These are phyloP conservation scores for Sphinx pinastri DNA, from an alignment of 2,888 invertebrate genomes.

Conservation along the genomic window DNA sequence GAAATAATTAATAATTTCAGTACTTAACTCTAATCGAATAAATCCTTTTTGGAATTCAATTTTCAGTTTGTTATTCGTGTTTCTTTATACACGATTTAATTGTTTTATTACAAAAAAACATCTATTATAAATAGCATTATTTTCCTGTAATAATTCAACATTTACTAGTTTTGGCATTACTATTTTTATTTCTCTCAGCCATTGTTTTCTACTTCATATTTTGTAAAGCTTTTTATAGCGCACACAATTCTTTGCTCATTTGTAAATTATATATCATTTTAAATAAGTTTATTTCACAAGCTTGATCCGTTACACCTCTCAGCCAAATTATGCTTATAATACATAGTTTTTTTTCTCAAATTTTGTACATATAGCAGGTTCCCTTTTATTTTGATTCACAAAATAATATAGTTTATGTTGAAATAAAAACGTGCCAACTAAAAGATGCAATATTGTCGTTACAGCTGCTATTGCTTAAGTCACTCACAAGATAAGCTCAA, in stretches of 20 bases:
- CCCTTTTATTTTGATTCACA: neutral
- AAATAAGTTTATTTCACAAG: neutral
- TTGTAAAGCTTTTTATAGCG: neutral
- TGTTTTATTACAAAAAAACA: no score
- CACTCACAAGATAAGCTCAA: slow-evolving; percentile 78
- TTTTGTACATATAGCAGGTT: neutral
- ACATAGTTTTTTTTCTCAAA: neutral
- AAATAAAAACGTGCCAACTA: slow-evolving; percentile 58
- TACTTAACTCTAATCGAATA: no score
- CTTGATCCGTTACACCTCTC: no score
- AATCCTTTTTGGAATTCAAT: no score
- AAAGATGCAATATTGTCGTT: slow-evolving; percentile 67
- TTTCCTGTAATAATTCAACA: neutral
- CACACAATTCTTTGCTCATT: neutral
- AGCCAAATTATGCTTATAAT: neutral
- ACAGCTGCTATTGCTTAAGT: slow-evolving; percentile 84
- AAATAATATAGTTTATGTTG: slow-evolving; percentile 18
- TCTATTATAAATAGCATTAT: no score
- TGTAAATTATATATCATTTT: neutral
- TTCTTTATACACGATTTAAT: no score
- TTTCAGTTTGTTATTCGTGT: no score
- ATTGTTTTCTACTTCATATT: neutral
- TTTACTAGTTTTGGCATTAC: neutral
- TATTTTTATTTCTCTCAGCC: neutral
- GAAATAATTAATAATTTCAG: no score